Conservation (phyloP, 2,113 vertebrate genomes). For the Rhea pennata region DNA sequence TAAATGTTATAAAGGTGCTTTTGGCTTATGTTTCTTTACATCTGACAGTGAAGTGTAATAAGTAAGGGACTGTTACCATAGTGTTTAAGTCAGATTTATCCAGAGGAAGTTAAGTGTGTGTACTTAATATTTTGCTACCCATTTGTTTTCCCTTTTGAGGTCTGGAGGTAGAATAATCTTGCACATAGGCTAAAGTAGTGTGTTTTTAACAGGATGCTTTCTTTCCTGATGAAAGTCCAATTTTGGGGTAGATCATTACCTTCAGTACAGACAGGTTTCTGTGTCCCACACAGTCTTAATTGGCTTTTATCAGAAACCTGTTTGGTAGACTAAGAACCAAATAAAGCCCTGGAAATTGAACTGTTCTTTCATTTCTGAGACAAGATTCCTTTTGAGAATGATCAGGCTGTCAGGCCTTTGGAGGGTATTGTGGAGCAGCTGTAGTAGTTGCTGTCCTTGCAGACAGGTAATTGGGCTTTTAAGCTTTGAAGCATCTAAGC, state of each 20-base stretch:
- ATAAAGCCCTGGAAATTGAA: not conserved
- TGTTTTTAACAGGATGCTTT: not conserved
- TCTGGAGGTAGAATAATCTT: not conserved
- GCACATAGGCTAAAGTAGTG: rapidly evolving
- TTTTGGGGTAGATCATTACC: not conserved
- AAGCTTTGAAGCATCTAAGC: not conserved
- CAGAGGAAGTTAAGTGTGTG: not conserved
- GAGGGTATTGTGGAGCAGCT: not conserved
- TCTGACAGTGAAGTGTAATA: not conserved
- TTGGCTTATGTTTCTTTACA: not conserved
- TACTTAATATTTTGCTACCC: rapidly evolving
- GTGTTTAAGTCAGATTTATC: not conserved
- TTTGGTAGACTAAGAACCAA: not conserved
- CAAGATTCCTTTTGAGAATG: rapidly evolving
- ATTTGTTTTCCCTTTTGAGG: rapidly evolving
- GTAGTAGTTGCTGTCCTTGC: not conserved
- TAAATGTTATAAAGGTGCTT: not conserved
- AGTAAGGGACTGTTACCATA: not conserved
- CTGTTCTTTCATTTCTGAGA: not conserved
- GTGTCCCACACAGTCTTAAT: not conserved
- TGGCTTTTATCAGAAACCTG: not conserved
- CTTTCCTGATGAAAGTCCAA: rapidly evolving
- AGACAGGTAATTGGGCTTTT: not conserved
- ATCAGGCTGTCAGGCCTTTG: not conserved
- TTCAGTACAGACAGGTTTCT: not conserved